Base-by-base conservation (phyloP, 2,797 vertebrate genomes). In the Anabacerthia variegaticeps region DNA sequence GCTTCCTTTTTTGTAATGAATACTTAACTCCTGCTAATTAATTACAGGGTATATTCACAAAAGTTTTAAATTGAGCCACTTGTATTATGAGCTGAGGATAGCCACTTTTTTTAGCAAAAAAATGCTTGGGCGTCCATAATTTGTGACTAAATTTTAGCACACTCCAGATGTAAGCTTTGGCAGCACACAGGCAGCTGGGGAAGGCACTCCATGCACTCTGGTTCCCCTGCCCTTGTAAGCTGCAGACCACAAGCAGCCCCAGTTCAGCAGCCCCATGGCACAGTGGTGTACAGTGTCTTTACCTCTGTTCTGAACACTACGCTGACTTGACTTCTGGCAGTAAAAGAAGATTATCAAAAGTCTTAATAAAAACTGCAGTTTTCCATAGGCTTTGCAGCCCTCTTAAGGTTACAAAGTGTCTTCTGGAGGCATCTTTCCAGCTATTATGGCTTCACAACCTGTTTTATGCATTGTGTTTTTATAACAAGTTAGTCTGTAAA, bases 1-100 rank as follows among this genome's bases (percentile, higher is more conserved):
- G 18, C 19, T 86, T 92, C 55, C 51, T 84, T 69, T 76, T 76
- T 73, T 78, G 69, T 92, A 92, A 81, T 81, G 75, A 93, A 66
- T 67, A 24, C n/a, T 59, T 59, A 75, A 26, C 52, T 92, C 41
- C 75, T 79, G 39, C 36, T 82, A 55, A 46, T 55, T 55, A 34
- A 39, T 78, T 83, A 23, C 22, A 55, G 24, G 12, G 22, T 68
- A 46, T 62, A 34, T 49, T 26, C 37, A 85, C 44, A 26, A 32
- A 86, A 79, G 24, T 41, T 89, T 85, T 74, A 4, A 59, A 77
- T 27, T 79, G 14, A 87, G 55, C 10, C 39, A 12, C 19, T 85
- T 77, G 27, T 27, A 39, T 52, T 65, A 30, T 32, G 37, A 80
- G 34, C 54, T 36, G 55, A 69, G 51, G 28, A 54, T 44, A 44